Evolutionary conservation across 37 sponge, comb jelly and placozoan genomes (phyloP).

Genomic region (Spongilla lacustris): DNA sequence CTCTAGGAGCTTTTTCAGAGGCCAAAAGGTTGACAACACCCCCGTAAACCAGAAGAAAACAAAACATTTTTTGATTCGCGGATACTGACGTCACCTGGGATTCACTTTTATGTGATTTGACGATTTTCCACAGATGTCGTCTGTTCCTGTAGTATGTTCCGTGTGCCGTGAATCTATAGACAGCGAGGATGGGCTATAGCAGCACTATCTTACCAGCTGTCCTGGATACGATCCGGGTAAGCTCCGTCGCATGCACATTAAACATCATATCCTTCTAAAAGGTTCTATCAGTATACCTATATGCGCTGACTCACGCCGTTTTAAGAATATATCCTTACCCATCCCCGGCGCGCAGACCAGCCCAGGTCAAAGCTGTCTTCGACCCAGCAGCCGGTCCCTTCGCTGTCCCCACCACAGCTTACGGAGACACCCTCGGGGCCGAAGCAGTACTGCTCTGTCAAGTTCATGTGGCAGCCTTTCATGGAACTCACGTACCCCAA

Average conservation of each 20-base stretch:
- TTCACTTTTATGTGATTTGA: too few relatives aligned
- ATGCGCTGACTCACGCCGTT: not conserved
- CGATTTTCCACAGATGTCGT: too few relatives aligned
- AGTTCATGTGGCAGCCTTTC: conserved; percentile 64
- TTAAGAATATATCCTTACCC: too few relatives aligned
- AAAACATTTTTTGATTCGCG: too few relatives aligned
- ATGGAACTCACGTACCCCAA: conserved; percentile 21
- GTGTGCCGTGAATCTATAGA: conserved; percentile 26
- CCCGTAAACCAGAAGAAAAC: too few relatives aligned
- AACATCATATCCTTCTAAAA: not conserved
- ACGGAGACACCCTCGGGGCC: too few relatives aligned
- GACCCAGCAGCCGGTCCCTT: not conserved
- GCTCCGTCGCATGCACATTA: not conserved
- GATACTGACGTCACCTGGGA: too few relatives aligned
- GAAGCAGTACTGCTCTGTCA: conserved; percentile 9
- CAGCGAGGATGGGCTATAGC: conserved; percentile 40
- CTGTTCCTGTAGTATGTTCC: not conserved
- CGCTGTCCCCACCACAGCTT: not conserved
- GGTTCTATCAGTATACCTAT: too few relatives aligned
- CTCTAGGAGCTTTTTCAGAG: too few relatives aligned
- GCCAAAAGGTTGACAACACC: too few relatives aligned
- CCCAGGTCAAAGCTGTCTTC: not conserved
- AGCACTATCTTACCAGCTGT: conserved; percentile 55
- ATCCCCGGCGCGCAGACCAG: not conserved
- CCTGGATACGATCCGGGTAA: conserved; percentile 42